Evolutionary conservation across 2,888 invertebrate genomes (phyloP).

Genomic region (Microctonus hyperodae): DNA sequence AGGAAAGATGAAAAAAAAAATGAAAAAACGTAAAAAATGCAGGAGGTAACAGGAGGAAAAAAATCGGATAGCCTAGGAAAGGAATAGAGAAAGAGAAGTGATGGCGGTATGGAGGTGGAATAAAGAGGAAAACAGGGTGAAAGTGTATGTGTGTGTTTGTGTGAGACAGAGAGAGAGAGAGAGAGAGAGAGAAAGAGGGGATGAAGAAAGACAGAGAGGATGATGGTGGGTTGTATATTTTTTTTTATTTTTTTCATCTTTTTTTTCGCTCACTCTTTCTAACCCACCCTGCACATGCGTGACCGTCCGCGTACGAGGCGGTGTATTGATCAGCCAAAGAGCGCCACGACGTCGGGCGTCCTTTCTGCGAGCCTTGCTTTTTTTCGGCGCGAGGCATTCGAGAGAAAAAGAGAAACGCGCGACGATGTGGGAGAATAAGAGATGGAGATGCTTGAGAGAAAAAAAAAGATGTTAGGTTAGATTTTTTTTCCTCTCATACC

Average conservation of each 20-base stretch:
- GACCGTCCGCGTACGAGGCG: constrained; percentile 63
- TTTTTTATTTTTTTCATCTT: constrained; percentile 17
- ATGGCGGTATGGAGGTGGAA: constrained; percentile 9
- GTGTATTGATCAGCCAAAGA: constrained; percentile 64
- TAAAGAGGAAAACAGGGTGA: constrained; percentile 4
- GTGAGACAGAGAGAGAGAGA: too few species aligned
- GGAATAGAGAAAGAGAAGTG: constrained; percentile 35
- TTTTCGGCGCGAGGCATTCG: constrained; percentile 33
- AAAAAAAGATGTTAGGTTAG: not conserved
- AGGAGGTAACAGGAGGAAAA: constrained; percentile 40
- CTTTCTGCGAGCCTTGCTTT: constrained; percentile 63
- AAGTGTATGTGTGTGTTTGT: too few species aligned
- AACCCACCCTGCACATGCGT: constrained; percentile 60
- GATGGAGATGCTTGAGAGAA: not conserved
- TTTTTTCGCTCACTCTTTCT: constrained; percentile 22
- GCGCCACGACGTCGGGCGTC: constrained; percentile 63
- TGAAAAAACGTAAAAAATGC: constrained; percentile 56
- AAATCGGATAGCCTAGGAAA: constrained; percentile 43
- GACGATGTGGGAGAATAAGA: constrained; percentile 26
- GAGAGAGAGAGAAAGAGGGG: constrained; percentile 17
- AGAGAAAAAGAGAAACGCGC: constrained; percentile 20
- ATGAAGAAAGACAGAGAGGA: constrained; percentile 31
- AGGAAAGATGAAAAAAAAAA: constrained; percentile 29
- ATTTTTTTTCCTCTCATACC: not conserved
- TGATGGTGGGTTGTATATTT: constrained; percentile 26